Evolutionary conservation across 2,888 invertebrate species (phyloP), one percentile per base, ranked within the genome.

Genomic region (Noctua fimbriata): DNA sequence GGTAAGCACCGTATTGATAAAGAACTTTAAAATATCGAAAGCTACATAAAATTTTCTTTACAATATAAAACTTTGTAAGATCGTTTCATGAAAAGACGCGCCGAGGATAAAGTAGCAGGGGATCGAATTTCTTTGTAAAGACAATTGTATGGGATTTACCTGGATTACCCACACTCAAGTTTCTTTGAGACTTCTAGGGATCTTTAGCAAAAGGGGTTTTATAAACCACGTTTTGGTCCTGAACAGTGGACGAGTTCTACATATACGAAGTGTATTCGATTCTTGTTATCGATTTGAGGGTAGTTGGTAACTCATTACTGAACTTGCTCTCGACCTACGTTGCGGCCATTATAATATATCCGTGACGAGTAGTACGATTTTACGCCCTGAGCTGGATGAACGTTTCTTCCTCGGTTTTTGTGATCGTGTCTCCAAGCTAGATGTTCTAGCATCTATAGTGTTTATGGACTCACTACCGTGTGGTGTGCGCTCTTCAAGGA

Each of bases 141-240:
- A 76, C 76, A 82, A 86, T 83, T 76, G 65, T 86, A 65, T 36
- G 44, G 63, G 76, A 82, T 83, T 86, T 76, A 86, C 78, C 66
- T 80, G 84, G 78, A 83, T 80, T 58, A 83, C 78, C 21, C 4
- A 41, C 16, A 44, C n/a, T 52, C 78, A 84, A 78, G 58, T 78
- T 78, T 78, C 32, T 83, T 66, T 49, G 28, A 32, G n/a, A 44
- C 47, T 75, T 49, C 18, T 32, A 58, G 36, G 28, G 36, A 16
- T 58, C 24, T 28, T 4, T 41, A 44, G 0, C 0, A 24, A 36
- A 78, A n/a, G n/a, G 36, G 18, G 47, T 58, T 55, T 28, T 65
- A 66, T 49, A 28, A 28, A 47, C 7, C 2, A 2, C 21, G 65
- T 65, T 36, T 21, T 12, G 55, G n/a, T 58, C 58, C 3, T 55